These are phyloP conservation scores for Himantopus leucocephalus DNA, from an alignment of 2,113 vertebrate species.

Conservation along the genomic window DNA sequence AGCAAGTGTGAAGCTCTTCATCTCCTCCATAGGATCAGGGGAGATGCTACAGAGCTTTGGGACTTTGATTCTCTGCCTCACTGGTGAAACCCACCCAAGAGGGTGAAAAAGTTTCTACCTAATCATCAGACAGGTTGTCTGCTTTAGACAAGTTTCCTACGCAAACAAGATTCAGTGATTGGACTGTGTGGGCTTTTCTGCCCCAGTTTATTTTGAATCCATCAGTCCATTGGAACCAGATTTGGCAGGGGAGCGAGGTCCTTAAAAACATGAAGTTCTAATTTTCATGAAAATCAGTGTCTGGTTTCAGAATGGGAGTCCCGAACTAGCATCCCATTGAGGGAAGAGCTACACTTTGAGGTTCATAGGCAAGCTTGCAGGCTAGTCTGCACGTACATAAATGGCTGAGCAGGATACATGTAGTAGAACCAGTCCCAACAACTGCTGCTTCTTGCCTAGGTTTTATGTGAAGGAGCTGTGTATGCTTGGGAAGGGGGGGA, in stretches of 20 bases:
- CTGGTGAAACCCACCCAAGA: not conserved
- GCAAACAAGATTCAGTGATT: not conserved
- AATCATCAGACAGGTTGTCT: not conserved
- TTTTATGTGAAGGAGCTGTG: not conserved
- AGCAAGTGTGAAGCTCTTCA: not conserved
- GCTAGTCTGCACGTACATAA: not conserved
- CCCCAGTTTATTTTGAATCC: not conserved
- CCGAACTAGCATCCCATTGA: not conserved
- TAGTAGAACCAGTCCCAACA: not conserved
- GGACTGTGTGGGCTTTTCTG: not conserved
- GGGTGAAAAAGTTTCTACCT: not conserved
- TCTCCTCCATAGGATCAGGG: not conserved
- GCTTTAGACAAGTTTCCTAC: not conserved
- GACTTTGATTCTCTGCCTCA: not conserved
- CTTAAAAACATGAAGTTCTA: not conserved
- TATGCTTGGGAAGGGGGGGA: not conserved
- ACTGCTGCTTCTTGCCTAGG: not conserved
- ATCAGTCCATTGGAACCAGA: not conserved
- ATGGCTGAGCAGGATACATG: not conserved
- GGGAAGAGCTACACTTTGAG: not conserved
- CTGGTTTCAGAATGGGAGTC: not conserved
- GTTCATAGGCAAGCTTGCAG: not conserved
- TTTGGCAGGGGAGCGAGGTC: not conserved
- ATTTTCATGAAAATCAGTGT: not conserved
- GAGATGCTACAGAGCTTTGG: not conserved